Base-by-base conservation (phyloP, 1,140 invertebrate genomes). In the Bombus superbus region DNA sequence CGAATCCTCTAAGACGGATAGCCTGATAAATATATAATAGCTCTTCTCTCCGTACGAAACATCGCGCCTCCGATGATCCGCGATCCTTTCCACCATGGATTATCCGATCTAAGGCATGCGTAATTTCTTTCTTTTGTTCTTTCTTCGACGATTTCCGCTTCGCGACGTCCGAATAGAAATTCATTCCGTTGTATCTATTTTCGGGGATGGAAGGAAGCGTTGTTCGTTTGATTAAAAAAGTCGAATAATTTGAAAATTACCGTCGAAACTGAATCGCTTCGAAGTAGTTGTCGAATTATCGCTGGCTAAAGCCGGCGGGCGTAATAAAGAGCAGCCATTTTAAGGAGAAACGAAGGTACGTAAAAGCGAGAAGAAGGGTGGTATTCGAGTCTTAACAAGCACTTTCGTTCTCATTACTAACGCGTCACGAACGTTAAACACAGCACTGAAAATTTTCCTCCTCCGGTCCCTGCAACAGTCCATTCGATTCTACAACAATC, bases 401-500 rank as follows among this genome's bases (percentile, higher is more conserved):
- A 57, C 47, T 57, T 83, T 15, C 22, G 15, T 9, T 25, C 22
- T n/a, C 32, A 22, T 59, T 83, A 69, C 64, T 18, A 28, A 44
- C 69, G 38, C 44, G 44, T 83, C 62, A 40, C 38, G 38, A 71
- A 44, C 47, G 64, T 84, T 71, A 25, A 68, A 78, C 64, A 57
- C 66, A 22, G n/a, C 38, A 10, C n/a, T 25, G 53, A 38, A 59
- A 57, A 32, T 44, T 28, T 75, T n/a, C 47, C 22, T 38, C n/a
- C 38, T n/a, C 13, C 35, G 28, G 2, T 44, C 38, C 18, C 44
- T 47, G 47, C 47, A 64, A 22, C 22, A 68, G 47, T 59, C 74
- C 44, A 79, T 78, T 79, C 82, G 75, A 71, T 78, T 78, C 64
- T 18, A 28, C 42, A 35, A 84, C 75, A 79, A 71, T 84, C 82